These are phyloP conservation scores for Hypena proboscidalis DNA, from an alignment of 2,888 invertebrate genomes.

Conservation along the genomic window DNA sequence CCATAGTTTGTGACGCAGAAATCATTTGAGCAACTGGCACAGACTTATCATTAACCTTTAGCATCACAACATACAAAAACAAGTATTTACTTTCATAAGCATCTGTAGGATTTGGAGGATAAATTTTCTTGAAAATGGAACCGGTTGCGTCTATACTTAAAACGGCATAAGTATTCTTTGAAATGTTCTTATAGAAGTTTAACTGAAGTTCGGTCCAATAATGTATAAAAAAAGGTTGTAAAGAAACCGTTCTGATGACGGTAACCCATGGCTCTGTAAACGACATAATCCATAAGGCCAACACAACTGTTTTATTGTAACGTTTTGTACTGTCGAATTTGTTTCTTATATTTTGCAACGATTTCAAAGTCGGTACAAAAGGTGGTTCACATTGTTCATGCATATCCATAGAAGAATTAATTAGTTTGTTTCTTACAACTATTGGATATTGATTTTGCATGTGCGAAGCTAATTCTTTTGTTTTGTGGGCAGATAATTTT, in stretches of 20 bases:
- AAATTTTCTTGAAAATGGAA: constrained; percentile 16
- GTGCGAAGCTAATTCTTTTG: constrained; percentile 13
- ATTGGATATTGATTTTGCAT: constrained; percentile 16
- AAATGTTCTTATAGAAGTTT: constrained; percentile 10
- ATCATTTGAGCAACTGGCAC: constrained; percentile 11
- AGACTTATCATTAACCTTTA: constrained; percentile 5
- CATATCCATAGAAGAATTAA: constrained; percentile 8
- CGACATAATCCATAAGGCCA: constrained; percentile 17
- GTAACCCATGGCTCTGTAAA: constrained; percentile 4
- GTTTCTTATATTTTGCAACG: constrained; percentile 15
- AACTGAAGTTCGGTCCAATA: constrained; percentile 15
- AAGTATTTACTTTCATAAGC: constrained; percentile 10
- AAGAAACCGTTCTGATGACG: constrained; percentile 6
- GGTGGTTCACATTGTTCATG: constrained; percentile 15
- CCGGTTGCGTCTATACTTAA: constrained; percentile 14
- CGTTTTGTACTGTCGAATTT: constrained; percentile 4
- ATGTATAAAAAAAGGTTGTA: constrained; percentile 15
- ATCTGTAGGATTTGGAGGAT: constrained; percentile 14
- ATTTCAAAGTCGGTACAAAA: constrained; percentile 12
- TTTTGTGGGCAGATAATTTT: constrained; percentile 11
- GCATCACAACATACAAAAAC: constrained; percentile 11
- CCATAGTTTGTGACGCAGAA: constrained; percentile 11
- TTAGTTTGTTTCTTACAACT: constrained; percentile 13
- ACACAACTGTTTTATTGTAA: constrained; percentile 16
- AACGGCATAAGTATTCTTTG: constrained; percentile 7